These are phyloP conservation scores for Carlito syrichta DNA, from an alignment of 2,113 vertebrate species.

Conservation along the genomic window DNA sequence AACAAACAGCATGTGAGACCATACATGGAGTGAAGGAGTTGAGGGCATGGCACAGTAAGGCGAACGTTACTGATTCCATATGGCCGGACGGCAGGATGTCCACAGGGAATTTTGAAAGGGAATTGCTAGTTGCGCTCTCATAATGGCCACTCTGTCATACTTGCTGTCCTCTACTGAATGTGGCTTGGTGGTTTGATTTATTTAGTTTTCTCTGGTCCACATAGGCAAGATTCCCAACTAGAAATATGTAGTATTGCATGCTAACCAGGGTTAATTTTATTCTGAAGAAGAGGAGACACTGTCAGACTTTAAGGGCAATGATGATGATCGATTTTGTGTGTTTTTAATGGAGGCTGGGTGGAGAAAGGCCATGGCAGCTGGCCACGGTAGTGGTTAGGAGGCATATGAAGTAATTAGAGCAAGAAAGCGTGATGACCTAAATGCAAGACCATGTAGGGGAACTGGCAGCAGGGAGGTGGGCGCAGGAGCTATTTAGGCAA, in stretches of 20 bases:
- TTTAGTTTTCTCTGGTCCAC: no score
- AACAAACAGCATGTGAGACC: not conserved
- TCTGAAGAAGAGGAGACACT: not conserved
- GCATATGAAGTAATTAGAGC: not conserved
- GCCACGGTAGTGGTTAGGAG: no score
- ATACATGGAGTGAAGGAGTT: not conserved
- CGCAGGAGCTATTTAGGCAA: not conserved
- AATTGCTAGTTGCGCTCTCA: no score
- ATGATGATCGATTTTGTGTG: not conserved
- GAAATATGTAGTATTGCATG: not conserved
- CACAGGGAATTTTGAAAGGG: not conserved
- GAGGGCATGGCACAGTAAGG: not conserved
- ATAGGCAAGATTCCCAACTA: not conserved
- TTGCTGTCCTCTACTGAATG: no score
- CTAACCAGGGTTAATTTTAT: not conserved
- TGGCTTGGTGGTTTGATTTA: no score
- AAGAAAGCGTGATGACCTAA: not conserved
- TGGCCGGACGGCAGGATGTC: not conserved
- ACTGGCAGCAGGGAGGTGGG: not conserved
- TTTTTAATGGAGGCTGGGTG: not conserved
- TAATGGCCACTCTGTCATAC: no score
- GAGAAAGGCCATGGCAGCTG: not conserved
- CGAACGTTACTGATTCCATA: not conserved
- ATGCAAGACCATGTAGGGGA: not conserved
- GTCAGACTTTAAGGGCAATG: not conserved